phyloP scores from a whole-genome alignment of 2,797 vertebrate genomes.

The Sebastes aleutianus region DNA sequence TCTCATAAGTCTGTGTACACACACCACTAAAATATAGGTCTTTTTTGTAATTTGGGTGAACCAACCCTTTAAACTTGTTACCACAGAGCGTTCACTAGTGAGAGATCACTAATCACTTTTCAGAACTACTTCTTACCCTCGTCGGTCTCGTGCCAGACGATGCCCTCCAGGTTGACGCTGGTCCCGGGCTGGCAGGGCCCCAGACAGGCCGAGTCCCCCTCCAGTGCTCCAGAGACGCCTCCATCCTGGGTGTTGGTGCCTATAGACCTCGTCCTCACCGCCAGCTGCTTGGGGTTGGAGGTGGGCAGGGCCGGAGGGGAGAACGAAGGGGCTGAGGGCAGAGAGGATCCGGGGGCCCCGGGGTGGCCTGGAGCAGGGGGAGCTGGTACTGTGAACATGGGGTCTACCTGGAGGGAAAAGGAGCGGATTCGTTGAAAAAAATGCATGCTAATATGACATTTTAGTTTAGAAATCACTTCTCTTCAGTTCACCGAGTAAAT shows the following conservation, averaged over 20 bases:
- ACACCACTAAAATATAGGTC: background rate
- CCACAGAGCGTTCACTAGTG: no score
- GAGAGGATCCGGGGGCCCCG: conserved; percentile 79
- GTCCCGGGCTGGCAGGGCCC: conserved; percentile 98
- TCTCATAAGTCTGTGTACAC: background rate
- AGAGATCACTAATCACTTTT: background rate
- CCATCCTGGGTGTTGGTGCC: conserved; percentile 95
- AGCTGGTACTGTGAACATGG: conserved; percentile 92
- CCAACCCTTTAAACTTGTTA: background rate
- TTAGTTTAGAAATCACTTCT: background rate
- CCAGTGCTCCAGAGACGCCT: conserved; percentile 73
- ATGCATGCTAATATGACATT: background rate
- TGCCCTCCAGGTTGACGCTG: conserved; percentile 98
- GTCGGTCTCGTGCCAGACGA: conserved; percentile 99
- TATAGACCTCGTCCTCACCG: conserved; percentile 93
- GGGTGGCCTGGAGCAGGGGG: conserved; percentile 84
- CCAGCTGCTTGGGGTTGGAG: conserved; percentile 88
- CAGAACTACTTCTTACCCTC: conserved; percentile 84
- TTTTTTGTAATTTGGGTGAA: background rate
- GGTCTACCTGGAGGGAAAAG: conserved; percentile 84
- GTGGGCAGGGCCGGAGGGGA: conserved; percentile 84
- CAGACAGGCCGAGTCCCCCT: conserved; percentile 90
- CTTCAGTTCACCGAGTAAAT: background rate
- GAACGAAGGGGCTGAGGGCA: conserved; percentile 59
- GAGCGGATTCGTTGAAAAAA: background rate